phyloP scores from a whole-genome alignment of 2,113 vertebrate species.

The Oryctolagus cuniculus region mOryCun1.1 NC_091435.1:30813001-30813500 shows the following conservation, averaged over 20 bases:
- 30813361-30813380: not conserved
- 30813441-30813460: conserved; percentile 29
- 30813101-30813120: no score
- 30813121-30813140: no score
- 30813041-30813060: no score
- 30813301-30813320: conserved; percentile 12
- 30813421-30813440: not conserved
- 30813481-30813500: not conserved
- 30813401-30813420: conserved; percentile 19
- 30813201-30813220: no score
- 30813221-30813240: not conserved
- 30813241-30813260: not conserved
- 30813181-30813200: no score
- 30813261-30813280: conserved; percentile 29
- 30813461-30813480: not conserved
- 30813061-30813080: no score
- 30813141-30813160: no score
- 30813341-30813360: not conserved
- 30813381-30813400: conserved; percentile 4
- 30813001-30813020: no score
- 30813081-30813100: no score
- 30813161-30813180: no score
- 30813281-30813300: not conserved
- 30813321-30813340: not conserved
- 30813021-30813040: no score